These are phyloP conservation scores for Trichoplusia ni DNA, from an alignment of 1,140 invertebrate genomes.

Conservation along the genomic window DNA sequence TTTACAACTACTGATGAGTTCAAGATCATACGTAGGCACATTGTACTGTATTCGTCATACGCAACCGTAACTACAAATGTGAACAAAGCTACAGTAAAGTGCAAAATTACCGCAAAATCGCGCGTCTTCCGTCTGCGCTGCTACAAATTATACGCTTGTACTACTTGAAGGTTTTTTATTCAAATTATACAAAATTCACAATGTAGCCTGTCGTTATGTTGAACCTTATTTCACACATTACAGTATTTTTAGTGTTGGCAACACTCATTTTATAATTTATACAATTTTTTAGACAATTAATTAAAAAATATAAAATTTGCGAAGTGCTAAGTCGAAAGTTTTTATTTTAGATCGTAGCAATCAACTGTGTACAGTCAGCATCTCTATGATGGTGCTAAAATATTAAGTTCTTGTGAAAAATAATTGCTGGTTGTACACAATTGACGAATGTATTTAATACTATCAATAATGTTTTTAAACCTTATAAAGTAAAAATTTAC, in stretches of 20 bases:
- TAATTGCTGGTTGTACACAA: slow-evolving; percentile 3
- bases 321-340: background rate
- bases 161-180: slow-evolving; percentile 48
- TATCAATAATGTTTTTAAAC: slow-evolving; percentile 42
- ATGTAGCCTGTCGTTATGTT: slow-evolving; percentile 20
- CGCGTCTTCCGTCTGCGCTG: background rate
- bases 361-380: slow-evolving; percentile 7
- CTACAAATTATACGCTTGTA: slow-evolving; percentile 3
- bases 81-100: too few relatives aligned
- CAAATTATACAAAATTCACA: slow-evolving; percentile 61
- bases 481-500: slow-evolving; percentile 60
- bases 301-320: slow-evolving; percentile 18
- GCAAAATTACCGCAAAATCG: background rate
- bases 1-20: too few relatives aligned
- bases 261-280: slow-evolving; percentile 54
- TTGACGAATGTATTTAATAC: slow-evolving; percentile 9
- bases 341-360: background rate
- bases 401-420: slow-evolving; percentile 9
- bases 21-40: too few relatives aligned
- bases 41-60: too few relatives aligned
- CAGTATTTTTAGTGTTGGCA: slow-evolving; percentile 40
- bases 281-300: slow-evolving; percentile 44
- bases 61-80: too few relatives aligned
- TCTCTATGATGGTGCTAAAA: slow-evolving; percentile 9
- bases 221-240: slow-evolving; percentile 19